These are phyloP conservation scores for Pseudolycoriella hygida DNA, from an alignment of 2,888 invertebrate genomes.

Conservation along the genomic window DNA sequence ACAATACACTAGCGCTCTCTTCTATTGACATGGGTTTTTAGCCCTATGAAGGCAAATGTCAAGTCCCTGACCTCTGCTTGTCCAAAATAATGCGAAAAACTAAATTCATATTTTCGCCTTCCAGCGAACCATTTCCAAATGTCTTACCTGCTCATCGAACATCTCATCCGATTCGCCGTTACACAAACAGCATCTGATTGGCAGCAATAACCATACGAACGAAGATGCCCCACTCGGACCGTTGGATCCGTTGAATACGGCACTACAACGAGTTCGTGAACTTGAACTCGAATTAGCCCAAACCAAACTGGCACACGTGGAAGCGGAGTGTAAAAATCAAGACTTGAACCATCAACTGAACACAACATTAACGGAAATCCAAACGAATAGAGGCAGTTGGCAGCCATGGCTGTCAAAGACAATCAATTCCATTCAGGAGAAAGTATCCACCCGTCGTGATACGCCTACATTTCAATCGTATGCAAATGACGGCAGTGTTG, in stretches of 20 bases:
- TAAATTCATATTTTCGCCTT: no score
- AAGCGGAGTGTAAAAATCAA: slow-evolving; percentile 92
- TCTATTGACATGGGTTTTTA: no score
- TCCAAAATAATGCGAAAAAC: no score
- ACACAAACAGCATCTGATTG: slow-evolving; percentile 8
- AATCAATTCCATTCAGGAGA: slow-evolving; percentile 33
- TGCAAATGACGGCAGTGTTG: neutral
- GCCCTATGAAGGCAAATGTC: no score
- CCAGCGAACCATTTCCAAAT: slow-evolving; percentile 36
- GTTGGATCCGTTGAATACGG: slow-evolving; percentile 24
- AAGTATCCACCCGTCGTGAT: slow-evolving; percentile 20
- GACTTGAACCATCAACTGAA: slow-evolving; percentile 82
- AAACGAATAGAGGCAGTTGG: slow-evolving; percentile 40
- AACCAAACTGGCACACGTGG: slow-evolving; percentile 91
- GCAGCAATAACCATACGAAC: slow-evolving; percentile 1
- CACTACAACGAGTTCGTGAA: slow-evolving; percentile 51
- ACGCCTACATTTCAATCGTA: slow-evolving; percentile 28
- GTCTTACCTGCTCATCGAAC: slow-evolving; percentile 31
- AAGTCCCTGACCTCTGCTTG: no score
- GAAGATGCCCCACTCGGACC: slow-evolving; percentile 20
- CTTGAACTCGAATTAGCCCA: slow-evolving; percentile 91
- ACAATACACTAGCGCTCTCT: no score
- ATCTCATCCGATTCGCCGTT: slow-evolving; percentile 12
- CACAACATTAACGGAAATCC: slow-evolving; percentile 61
- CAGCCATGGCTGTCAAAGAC: slow-evolving; percentile 93